phyloP scores from a whole-genome alignment of 2,888 invertebrate genomes.

The Sialis lutaria region DNA sequence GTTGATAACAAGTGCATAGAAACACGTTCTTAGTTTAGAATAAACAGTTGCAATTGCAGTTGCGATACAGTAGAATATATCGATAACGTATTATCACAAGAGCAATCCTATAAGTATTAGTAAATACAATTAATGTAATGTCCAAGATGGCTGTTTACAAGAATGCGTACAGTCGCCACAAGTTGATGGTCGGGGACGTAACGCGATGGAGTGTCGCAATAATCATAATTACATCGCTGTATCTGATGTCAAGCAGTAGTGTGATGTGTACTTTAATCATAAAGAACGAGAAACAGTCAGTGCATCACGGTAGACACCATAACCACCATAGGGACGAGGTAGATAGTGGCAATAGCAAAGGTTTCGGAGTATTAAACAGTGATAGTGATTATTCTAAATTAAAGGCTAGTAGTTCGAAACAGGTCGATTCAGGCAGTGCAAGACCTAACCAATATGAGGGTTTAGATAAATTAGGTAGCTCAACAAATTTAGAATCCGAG shows the following conservation, averaged over 20 bases:
- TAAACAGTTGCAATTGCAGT: too few relatives aligned
- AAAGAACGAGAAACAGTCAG: too few relatives aligned
- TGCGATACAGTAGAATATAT: too few relatives aligned
- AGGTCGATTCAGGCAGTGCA: too few relatives aligned
- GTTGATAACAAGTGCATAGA: too few relatives aligned
- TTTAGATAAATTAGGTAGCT: neutral
- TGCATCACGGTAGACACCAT: constrained; percentile 2
- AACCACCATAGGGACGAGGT: constrained; percentile 2
- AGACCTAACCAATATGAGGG: neutral
- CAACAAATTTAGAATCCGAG: neutral
- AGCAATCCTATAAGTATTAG: too few relatives aligned
- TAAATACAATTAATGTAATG: too few relatives aligned
- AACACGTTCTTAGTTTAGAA: too few relatives aligned
- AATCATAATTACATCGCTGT: constrained; percentile 1
- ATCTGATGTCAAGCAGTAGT: constrained; percentile 3
- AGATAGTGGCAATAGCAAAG: neutral
- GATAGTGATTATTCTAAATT: neutral
- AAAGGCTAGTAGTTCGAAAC: neutral
- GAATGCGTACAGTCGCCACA: constrained; percentile 1
- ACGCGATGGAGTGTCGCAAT: constrained; percentile 1
- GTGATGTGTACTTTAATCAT: neutral
- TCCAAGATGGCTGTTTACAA: neutral
- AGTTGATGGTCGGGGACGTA: neutral
- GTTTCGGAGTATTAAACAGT: neutral
- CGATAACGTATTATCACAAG: too few relatives aligned